These are phyloP conservation scores for Nannospalax galili DNA, from an alignment of 2,113 vertebrate genomes.

Conservation along the genomic window DNA sequence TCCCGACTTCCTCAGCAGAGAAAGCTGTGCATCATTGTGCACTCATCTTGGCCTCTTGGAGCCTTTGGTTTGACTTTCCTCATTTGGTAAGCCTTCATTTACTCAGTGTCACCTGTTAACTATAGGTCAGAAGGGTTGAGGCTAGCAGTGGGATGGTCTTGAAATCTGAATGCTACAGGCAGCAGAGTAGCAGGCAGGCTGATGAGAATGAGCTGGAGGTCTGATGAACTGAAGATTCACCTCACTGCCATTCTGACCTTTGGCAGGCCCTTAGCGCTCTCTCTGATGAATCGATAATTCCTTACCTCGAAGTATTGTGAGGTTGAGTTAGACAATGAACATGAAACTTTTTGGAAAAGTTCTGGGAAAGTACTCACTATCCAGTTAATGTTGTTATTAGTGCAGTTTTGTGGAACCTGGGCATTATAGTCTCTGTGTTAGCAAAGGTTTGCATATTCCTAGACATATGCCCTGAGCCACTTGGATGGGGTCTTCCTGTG, in stretches of 20 bases:
- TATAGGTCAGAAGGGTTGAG: not conserved
- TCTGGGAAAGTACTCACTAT: not conserved
- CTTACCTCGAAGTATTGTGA: not conserved
- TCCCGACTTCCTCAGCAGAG: not conserved
- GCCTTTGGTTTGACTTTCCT: not conserved
- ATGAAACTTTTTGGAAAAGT: not conserved
- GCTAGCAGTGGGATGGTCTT: not conserved
- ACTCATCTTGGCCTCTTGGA: not conserved
- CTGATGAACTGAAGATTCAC: not conserved
- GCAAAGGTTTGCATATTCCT: not conserved
- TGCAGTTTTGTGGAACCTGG: not conserved
- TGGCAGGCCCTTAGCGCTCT: not conserved
- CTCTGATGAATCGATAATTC: constrained; percentile 25
- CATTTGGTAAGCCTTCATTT: not conserved
- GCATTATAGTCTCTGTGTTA: not conserved
- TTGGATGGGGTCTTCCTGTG: not conserved
- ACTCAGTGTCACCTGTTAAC: not conserved
- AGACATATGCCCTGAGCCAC: not conserved
- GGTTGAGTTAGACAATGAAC: not conserved
- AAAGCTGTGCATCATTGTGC: not conserved
- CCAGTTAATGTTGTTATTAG: constrained; percentile 1
- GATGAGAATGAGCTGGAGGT: not conserved
- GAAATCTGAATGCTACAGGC: not conserved
- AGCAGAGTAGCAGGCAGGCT: not conserved
- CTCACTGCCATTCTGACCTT: not conserved